A percentile compares a stretch with the other conserved stretches of the same genome.
Evolutionary conservation across 2,113 vertebrate species (phyloP).

Genomic region (Sinocyclocheilus maitianheensis): DNA sequence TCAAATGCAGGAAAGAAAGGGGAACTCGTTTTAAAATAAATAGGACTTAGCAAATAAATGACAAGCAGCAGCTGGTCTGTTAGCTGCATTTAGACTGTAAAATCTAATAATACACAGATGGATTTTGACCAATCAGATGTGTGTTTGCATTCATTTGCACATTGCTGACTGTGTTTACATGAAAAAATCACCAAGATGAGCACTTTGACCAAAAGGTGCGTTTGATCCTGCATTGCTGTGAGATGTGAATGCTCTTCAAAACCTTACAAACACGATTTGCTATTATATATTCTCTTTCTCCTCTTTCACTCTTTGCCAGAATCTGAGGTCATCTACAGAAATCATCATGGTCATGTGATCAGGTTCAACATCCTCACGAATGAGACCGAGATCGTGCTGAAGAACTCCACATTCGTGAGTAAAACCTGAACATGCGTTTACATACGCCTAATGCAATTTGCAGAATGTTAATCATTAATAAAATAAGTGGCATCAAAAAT

Average conservation of each 20-base stretch:
- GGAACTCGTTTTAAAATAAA: neutral
- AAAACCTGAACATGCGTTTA: neutral
- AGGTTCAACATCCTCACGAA: slow-evolving; percentile 92
- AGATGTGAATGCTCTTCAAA: neutral
- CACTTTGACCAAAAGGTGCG: neutral
- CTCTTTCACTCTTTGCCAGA: slow-evolving; percentile 73
- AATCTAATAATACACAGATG: neutral
- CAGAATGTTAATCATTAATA: neutral
- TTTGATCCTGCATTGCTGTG: neutral
- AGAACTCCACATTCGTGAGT: slow-evolving; percentile 95
- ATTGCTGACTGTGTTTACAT: neutral
- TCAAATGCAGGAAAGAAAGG: neutral
- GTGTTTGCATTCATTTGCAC: neutral
- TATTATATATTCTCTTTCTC: neutral
- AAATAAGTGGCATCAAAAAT: neutral
- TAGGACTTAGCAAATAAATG: neutral
- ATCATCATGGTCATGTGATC: slow-evolving; percentile 90
- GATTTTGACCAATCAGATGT: neutral
- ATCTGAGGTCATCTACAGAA: slow-evolving; percentile 92
- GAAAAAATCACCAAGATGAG: neutral
- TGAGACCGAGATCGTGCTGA: slow-evolving; percentile 85
- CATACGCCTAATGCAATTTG: neutral
- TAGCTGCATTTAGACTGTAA: neutral
- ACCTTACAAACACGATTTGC: neutral
- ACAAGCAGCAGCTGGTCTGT: neutral